Evolutionary conservation across 2,888 invertebrate genomes (phyloP), one percentile per base, ranked within the genome.

Genomic region (Eristalis intricaria): DNA sequence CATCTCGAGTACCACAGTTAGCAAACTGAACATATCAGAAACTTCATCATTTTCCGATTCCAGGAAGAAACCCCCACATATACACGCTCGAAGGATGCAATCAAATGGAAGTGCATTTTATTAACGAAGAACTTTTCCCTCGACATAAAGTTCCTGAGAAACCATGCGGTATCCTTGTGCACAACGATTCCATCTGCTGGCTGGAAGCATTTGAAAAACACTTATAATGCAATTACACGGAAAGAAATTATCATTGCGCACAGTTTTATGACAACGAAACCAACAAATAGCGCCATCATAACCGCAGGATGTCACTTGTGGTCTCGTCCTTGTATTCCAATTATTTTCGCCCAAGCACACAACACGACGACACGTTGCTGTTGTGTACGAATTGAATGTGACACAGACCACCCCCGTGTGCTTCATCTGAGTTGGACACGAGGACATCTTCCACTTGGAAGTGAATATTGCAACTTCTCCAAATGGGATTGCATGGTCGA

Each of bases 291-390:
- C 61, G 32, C 43, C 61, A 68, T 76, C 38, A 76, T 61, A 76
- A 68, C 76, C 68, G 15, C 32, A 76, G 68, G 61, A 68, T 76
- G 40, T 61, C 76, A 68, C 61, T 68, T 76, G 76, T 40, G 68
- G 76, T 26, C 0, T 29, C 43, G 73, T 64, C 64, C 32, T 65
- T 65, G 60, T 60, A 29, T 60, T 29, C 23, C 60, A 19, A 64
- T 74, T 58, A 26, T 40, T 61, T 43, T 70, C 60, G 15, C 60
- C 60, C 60, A 38, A 60, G 26, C 38, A 71, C 38, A 43, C 68
- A 61, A 71, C 26, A 71, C 40, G 60, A 71, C 38, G 60, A 71
- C 26, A 71, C 40, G 60, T 61, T 40, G 60, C 38, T 26, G 38
- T 50, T 64, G 43, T 26, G 43, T 63, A 43, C 64, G n/a, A 74